Evolutionary conservation across 1,140 invertebrate genomes (phyloP), one percentile per base, ranked within the genome.

Genomic region (Drosophila subpulchrella): DNA sequence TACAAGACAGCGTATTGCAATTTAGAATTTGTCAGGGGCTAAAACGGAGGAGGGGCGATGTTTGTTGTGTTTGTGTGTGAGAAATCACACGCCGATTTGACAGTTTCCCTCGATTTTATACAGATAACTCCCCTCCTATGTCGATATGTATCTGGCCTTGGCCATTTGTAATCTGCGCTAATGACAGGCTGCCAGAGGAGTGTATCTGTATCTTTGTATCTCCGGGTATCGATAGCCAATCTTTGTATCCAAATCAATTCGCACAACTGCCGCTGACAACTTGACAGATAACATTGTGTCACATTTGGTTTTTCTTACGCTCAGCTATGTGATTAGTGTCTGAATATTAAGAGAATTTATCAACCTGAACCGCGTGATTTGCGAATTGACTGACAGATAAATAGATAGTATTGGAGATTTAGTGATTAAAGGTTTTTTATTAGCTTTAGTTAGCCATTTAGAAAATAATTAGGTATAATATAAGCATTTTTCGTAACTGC

Each of bases 211-310:
- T 34, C 46, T 36, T 32, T 46, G 20, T 67, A 12, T 36, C 30
- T 51, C 17, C 27, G 30, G 47, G 44, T 71, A 53, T 83, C 70
- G 70, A 67, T 71, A 55, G 67, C 46, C 67, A 58, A 86, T 88
- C 72, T 72, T 30, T 47, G 70, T 76, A 59, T 66, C 55, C 47
- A 71, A 77, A 75, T 80, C 77, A 60, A 85, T 54, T 74, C 75
- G 62, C 84, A 83, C 83, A 89, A 70, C 70, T 80, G 77, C 70
- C 58, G 63, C 72, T 77, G 83, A 86, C 83, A 86, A 72, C 67
- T 88, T 83, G 83, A 88, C 79, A 89, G 83, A 88, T 88, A 79
- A 83, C 86, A 76, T 65, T 70, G 67, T 75, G 78, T 75, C 75
- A 60, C 68, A 61, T 81, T 71, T 44, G 68, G 66, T 58, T 48